Evolutionary conservation across 1,140 invertebrate genomes (phyloP).

Genomic region (Philotrypesis tridentata): DNA sequence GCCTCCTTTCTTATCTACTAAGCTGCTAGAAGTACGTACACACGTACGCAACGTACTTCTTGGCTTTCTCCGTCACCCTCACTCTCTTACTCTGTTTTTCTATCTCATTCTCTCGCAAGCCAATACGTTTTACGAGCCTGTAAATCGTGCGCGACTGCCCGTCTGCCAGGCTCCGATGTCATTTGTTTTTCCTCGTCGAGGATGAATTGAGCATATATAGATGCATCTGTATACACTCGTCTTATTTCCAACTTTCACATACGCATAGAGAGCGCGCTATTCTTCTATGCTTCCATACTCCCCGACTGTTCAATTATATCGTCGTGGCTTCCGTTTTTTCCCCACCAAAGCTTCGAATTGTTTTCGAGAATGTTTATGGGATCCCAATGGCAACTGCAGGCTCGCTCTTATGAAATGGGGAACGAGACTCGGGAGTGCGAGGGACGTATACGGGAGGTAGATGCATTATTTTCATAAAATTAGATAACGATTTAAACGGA

Average conservation of each 20-base stretch:
- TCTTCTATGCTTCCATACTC: not conserved
- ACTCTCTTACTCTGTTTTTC: too few relatives aligned
- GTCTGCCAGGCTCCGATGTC: constrained; percentile 2
- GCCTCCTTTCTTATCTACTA: not conserved
- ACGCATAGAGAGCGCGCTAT: not conserved
- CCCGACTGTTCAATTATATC: not conserved
- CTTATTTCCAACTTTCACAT: constrained; percentile 1
- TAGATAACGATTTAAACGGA: not conserved
- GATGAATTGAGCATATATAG: not conserved
- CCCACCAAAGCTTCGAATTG: not conserved
- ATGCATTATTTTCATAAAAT: not conserved
- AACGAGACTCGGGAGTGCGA: not conserved
- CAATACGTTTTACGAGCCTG: constrained; percentile 31
- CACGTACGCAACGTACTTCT: not conserved
- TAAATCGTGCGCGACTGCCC: constrained; percentile 21
- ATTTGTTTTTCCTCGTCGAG: not conserved
- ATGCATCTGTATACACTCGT: not conserved
- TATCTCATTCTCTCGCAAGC: not conserved
- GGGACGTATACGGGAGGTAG: too few relatives aligned
- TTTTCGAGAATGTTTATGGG: constrained; percentile 18
- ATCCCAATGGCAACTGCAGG: too few relatives aligned
- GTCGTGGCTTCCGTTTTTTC: not conserved
- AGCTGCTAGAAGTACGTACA: not conserved
- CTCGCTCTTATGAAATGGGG: not conserved
- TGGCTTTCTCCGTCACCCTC: not conserved